Evolutionary conservation across 2,888 invertebrate species (phyloP), one percentile per base, ranked within the genome.

Genomic region (Cataglyphis albicans): DNA sequence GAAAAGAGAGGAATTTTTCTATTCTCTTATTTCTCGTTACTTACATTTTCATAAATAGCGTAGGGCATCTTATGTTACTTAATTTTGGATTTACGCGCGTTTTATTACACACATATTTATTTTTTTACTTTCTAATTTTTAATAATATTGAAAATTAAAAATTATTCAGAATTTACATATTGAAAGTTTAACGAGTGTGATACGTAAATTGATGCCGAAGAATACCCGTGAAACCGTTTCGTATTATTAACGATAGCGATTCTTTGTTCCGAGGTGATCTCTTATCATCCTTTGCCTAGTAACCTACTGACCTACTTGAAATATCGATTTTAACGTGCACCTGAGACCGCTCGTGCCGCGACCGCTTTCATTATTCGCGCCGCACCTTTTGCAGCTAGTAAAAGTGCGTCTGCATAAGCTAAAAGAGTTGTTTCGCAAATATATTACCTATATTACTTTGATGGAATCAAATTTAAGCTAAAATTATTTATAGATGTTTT

Each of bases 231-330:
- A 41, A 18, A 15, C 7, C 12, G 10, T 25, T 80, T 64, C 61
- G 48, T 65, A 35, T 61, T 35, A 61, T 80, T 88, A 85, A 83
- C 80, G 82, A 55, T 73, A 57, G 32, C 35, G 84, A 87, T 86
- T 84, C 81, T 88, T 84, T 65, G 65, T 57, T 63, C 83, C 67
- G 85, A 75, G 83, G 83, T 73, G 65, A 57, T 82, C 84, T 89
- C 89, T 91, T 91, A 91, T 92, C 91, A 90, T 86, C 83, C 85
- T 86, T 90, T 84, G 88, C 89, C 88, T 88, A 87, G 87, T 91
- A 91, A 92, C 92, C 93, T 84, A 93, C 89, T 93, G 91, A 92
- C 93, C 93, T 87, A 91, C 88, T 91, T 92, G 86, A 86, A 87
- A 55, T 91, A 93, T 93, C 90, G 92, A 93, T 92, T 93, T 87